Conservation (phyloP, 2,113 vertebrate species). For the Diadophis punctatus region DNA sequence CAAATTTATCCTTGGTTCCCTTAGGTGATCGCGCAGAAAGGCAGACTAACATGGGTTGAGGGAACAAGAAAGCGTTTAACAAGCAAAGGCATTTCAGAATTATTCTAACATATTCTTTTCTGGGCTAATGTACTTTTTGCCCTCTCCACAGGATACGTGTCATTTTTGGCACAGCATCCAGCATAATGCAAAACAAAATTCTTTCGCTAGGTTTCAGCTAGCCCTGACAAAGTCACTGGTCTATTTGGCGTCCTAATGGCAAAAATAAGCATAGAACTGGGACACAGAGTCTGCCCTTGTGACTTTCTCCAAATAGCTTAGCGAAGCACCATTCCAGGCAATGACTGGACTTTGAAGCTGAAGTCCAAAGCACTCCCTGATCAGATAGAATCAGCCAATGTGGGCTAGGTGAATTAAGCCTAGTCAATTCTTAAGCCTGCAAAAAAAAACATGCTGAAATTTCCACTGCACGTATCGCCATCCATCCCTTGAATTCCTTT, state of each 20-base stretch:
- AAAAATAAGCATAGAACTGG: background rate
- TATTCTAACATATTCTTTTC: background rate
- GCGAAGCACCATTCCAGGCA: background rate
- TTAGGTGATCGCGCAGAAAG: background rate
- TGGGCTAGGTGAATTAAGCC: background rate
- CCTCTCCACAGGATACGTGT: background rate
- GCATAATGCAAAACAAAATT: background rate
- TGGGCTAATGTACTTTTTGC: background rate
- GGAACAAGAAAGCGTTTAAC: background rate
- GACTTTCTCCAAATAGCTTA: background rate
- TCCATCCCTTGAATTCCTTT: background rate
- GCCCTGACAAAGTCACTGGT: background rate
- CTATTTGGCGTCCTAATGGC: background rate
- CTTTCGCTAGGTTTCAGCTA: background rate
- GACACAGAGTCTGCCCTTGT: background rate
- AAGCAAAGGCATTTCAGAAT: background rate
- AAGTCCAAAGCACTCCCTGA: background rate
- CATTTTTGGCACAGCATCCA: background rate
- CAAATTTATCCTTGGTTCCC: conserved; percentile 12
- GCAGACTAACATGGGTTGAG: background rate
- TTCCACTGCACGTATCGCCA: background rate
- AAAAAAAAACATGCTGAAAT: background rate
- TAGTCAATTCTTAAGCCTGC: background rate
- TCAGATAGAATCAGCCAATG: background rate
- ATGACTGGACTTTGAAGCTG: background rate